Conservation (phyloP, 2,113 vertebrate genomes). For the Myrmophylax atrothorax region DNA sequence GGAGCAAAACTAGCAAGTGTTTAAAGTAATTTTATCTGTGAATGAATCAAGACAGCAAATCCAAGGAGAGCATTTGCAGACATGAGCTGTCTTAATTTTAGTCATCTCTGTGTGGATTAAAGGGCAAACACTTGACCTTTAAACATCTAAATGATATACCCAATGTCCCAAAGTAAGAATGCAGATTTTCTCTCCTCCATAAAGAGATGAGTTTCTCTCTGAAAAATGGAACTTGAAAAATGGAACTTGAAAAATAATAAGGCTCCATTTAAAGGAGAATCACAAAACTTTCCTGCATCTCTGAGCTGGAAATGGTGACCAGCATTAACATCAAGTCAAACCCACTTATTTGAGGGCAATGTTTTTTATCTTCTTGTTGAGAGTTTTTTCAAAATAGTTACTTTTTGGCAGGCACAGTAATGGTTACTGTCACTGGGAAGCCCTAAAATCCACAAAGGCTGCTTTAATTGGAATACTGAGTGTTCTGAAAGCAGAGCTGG, state of each 20-base stretch:
- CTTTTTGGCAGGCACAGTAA: not conserved
- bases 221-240: not conserved
- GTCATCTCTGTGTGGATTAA: not conserved
- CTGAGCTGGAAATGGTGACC: not conserved
- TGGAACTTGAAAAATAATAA: not conserved
- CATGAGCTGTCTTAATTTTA: not conserved
- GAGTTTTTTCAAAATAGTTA: not conserved
- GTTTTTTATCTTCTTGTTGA: not conserved
- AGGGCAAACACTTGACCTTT: not conserved
- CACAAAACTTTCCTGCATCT: not conserved
- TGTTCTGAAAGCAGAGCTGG: not conserved
- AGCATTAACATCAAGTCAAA: not conserved
- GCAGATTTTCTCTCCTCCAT: not conserved
- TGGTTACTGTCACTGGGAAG: not conserved
- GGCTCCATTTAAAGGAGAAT: not conserved
- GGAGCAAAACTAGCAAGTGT: not conserved
- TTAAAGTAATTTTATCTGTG: not conserved
- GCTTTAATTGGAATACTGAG: not conserved
- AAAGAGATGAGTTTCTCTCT: not conserved
- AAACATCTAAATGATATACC: not conserved
- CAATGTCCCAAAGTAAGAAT: not conserved
- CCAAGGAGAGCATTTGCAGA: not conserved
- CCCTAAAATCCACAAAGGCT: not conserved
- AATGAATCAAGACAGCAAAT: not conserved
- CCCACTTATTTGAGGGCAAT: not conserved